phyloP scores from a whole-genome alignment of 2,888 invertebrate genomes.

The Teleiodes luculella region DNA sequence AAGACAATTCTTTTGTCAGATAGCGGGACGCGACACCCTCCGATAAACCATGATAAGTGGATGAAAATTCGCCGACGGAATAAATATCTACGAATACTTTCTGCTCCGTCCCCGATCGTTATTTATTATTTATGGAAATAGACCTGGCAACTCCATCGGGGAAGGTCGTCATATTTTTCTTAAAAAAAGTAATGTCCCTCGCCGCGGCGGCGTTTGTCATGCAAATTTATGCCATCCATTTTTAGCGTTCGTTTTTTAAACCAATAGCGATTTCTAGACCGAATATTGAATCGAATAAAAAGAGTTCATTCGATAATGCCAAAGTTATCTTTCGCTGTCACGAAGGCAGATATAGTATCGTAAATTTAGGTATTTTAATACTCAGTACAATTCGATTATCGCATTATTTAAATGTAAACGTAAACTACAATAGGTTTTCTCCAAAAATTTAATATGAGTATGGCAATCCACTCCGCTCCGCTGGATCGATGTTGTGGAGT shows the following conservation, averaged over 20 bases:
- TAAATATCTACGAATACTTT: constrained; percentile 69
- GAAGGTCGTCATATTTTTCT: constrained; percentile 75
- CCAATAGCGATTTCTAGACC: constrained; percentile 63
- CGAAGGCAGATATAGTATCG: constrained; percentile 44
- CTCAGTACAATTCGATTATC: not conserved
- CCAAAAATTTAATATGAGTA: too few species aligned
- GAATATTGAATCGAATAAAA: constrained; percentile 66
- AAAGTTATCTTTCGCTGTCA: constrained; percentile 43
- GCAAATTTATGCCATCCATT: constrained; percentile 75
- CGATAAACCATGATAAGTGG: constrained; percentile 63
- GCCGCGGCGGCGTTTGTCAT: constrained; percentile 65
- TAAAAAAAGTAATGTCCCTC: constrained; percentile 70
- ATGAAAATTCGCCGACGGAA: constrained; percentile 68
- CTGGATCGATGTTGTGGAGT: too few species aligned
- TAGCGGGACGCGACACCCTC: not conserved
- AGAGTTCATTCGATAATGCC: constrained; percentile 21
- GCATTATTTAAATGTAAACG: too few species aligned
- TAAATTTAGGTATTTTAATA: constrained; percentile 38
- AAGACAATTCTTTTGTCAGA: not conserved
- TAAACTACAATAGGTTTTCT: too few species aligned
- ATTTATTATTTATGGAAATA: constrained; percentile 78
- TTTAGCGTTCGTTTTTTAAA: constrained; percentile 62
- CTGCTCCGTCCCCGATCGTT: constrained; percentile 59
- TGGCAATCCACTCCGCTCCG: too few species aligned
- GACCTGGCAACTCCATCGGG: constrained; percentile 67